Evolutionary conservation across 1,140 invertebrate species (phyloP).

Genomic region (Chironomus tepperi): DNA sequence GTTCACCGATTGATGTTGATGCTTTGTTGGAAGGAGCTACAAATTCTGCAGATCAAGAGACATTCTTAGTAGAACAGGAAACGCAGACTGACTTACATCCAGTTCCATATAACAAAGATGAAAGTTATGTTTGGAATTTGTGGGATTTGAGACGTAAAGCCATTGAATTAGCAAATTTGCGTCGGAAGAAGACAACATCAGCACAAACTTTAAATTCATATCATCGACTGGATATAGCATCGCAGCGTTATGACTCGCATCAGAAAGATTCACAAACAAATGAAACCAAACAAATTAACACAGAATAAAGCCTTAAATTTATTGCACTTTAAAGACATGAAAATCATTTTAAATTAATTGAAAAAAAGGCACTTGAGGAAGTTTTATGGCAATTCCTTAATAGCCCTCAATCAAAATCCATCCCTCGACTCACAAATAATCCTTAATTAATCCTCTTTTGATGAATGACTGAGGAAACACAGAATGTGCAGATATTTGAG

Average conservation of each 20-base stretch:
- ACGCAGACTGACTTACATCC: conserved; percentile 25
- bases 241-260: neutral
- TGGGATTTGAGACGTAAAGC: conserved; percentile 25
- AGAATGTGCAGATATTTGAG: conserved; percentile 28
- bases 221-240: conserved; percentile 2
- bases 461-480: conserved; percentile 25
- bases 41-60: neutral
- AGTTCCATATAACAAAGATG: conserved; percentile 21
- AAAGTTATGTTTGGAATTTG: conserved; percentile 25
- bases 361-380: neutral
- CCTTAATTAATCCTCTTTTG: conserved; percentile 15
- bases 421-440: neutral
- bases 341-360: neutral
- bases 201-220: conserved; percentile 20
- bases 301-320: neutral
- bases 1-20: neutral
- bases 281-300: neutral
- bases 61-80: neutral
- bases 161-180: conserved; percentile 26
- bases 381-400: neutral
- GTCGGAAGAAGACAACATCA: conserved; percentile 19
- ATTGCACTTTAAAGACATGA: neutral
- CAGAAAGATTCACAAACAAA: neutral
- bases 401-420: neutral
- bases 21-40: neutral